A percentile compares a stretch with the other conserved stretches of the same genome.
Conservation (phyloP, 2,888 invertebrate species). For the Lobophora halterata region DNA sequence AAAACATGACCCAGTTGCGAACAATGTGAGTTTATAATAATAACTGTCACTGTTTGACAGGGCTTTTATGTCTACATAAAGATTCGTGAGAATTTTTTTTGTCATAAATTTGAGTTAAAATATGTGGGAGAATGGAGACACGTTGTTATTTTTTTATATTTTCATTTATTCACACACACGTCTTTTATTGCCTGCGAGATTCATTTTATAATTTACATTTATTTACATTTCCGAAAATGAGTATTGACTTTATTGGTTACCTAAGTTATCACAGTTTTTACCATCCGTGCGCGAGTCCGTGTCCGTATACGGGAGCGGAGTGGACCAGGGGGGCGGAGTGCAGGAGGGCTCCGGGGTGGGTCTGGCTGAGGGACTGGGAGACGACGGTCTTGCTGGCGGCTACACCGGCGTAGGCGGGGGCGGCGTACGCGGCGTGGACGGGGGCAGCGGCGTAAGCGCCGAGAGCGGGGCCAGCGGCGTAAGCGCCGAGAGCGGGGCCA, state of each 20-base stretch:
- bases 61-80: not conserved
- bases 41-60: not conserved
- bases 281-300: conserved; percentile 60
- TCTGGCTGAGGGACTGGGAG: conserved; percentile 38
- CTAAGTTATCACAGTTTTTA: conserved; percentile 72
- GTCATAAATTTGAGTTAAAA: not conserved
- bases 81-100: not conserved
- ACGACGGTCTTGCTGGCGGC: conserved; percentile 43
- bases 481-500: conserved; percentile 24
- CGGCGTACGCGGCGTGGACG: conserved; percentile 37
- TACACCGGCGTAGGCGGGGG: conserved; percentile 14
- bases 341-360: conserved; percentile 52
- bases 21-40: not conserved
- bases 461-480: conserved; percentile 36
- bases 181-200: conserved; percentile 58
- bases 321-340: conserved; percentile 42
- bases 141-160: conserved; percentile 45
- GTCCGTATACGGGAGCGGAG: conserved; percentile 34
- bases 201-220: conserved; percentile 61
- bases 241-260: conserved; percentile 70
- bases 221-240: conserved; percentile 68
- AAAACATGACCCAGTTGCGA: conserved; percentile 10
- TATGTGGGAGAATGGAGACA: conserved; percentile 1
- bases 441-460: conserved; percentile 39
- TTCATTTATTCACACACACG: conserved; percentile 77